phyloP scores from a whole-genome alignment of 2,888 invertebrate species.

The Rutpela maculata region DNA sequence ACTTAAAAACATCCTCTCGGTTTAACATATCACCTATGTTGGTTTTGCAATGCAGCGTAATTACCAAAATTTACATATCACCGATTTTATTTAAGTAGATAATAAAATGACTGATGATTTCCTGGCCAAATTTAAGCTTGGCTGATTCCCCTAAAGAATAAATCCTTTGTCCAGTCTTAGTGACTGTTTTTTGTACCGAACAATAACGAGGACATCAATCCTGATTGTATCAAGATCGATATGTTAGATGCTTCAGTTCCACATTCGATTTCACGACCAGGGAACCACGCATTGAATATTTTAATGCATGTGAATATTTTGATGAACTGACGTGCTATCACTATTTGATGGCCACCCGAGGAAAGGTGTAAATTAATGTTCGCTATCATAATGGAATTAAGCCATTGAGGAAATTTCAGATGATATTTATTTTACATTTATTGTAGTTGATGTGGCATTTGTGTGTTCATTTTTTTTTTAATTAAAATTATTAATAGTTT shows the following conservation, averaged over 20 bases:
- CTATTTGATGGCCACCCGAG: too few species aligned
- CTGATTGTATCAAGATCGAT: conserved; percentile 32
- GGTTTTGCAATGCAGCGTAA: neutral
- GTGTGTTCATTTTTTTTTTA: too few species aligned
- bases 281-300: neutral
- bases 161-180: conserved; percentile 21
- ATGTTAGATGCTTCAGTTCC: conserved; percentile 24
- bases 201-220: conserved; percentile 27
- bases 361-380: too few species aligned
- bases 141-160: conserved; percentile 23
- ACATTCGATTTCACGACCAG: conserved; percentile 12
- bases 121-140: conserved; percentile 25
- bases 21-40: neutral
- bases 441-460: too few species aligned
- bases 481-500: too few species aligned
- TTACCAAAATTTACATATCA: conserved; percentile 15
- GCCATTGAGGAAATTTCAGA: too few species aligned
- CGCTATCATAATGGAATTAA: too few species aligned
- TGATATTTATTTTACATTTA: too few species aligned
- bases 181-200: conserved; percentile 24
- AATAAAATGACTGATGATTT: conserved; percentile 32
- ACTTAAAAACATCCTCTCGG: neutral
- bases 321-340: neutral
- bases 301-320: neutral
- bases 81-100: conserved; percentile 3